A percentile compares a stretch with the other conserved stretches of the same genome.
phyloP scores from a whole-genome alignment of 2,797 vertebrate genomes.

The Danio albolineatus region DNA sequence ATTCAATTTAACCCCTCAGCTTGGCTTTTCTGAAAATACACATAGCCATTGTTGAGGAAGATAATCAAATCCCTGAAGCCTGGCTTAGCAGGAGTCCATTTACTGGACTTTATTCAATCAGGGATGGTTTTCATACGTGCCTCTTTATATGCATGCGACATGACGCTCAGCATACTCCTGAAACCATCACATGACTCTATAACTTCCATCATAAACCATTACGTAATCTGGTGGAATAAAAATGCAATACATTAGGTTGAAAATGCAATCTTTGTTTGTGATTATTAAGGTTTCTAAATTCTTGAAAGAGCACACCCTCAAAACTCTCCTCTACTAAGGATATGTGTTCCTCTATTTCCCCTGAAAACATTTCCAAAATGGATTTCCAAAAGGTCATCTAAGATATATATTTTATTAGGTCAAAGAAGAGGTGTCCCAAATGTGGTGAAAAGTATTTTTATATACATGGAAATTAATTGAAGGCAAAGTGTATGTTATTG shows the following conservation, averaged over 20 bases:
- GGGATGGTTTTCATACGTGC: constrained; percentile 33
- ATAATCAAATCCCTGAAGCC: constrained; percentile 58
- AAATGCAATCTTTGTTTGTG: neutral
- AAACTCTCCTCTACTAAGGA: too few relatives aligned
- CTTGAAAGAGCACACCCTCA: neutral
- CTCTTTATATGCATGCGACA: constrained; percentile 1
- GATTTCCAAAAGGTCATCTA: neutral
- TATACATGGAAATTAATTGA: too few relatives aligned
- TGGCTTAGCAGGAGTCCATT: constrained; percentile 45
- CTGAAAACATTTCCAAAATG: neutral
- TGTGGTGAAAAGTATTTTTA: too few relatives aligned
- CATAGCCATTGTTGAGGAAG: constrained; percentile 55
- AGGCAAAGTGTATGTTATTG: too few relatives aligned
- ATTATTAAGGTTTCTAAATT: neutral
- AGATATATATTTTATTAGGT: neutral
- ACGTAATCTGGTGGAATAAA: neutral
- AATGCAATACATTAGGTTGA: neutral
- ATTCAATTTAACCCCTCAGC: constrained; percentile 53
- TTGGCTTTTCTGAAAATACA: constrained; percentile 52
- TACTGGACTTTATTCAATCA: constrained; percentile 42
- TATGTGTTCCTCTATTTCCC: too few relatives aligned
- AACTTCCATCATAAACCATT: neutral
- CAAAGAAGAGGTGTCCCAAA: too few relatives aligned
- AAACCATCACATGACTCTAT: neutral
- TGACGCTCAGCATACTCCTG: neutral